phyloP scores from a whole-genome alignment of 2,797 vertebrate genomes.

The Macroramphosus scolopax region DNA sequence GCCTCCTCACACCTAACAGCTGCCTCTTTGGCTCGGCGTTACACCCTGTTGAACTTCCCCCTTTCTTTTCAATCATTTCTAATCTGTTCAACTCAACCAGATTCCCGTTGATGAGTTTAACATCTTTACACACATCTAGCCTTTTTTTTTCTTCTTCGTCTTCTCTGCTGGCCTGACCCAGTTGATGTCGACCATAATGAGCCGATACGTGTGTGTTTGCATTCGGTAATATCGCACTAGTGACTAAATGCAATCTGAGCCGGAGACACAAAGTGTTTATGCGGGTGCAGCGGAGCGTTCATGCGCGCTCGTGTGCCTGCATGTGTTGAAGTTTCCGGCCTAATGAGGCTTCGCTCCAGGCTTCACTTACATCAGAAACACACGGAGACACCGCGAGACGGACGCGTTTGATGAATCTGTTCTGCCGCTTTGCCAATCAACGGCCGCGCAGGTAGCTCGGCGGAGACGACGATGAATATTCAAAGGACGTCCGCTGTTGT shows the following conservation, averaged over 20 bases:
- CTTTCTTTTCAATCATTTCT: no score
- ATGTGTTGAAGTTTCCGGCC: constrained; percentile 18
- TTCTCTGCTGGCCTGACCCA: neutral
- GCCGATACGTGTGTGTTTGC: neutral
- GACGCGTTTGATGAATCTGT: constrained; percentile 42
- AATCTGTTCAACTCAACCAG: neutral
- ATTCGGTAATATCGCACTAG: neutral
- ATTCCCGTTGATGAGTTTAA: neutral
- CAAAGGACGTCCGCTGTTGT: constrained; percentile 6
- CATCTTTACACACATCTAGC: neutral
- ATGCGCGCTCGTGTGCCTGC: constrained; percentile 13
- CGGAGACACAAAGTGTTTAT: constrained; percentile 6
- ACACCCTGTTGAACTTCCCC: neutral
- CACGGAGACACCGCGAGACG: constrained; percentile 11
- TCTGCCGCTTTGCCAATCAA: constrained; percentile 11
- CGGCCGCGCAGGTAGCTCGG: constrained; percentile 26
- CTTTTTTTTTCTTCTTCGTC: neutral
- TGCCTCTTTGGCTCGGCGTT: constrained; percentile 38
- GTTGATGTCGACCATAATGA: constrained; percentile 2
- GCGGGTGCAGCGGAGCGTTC: neutral
- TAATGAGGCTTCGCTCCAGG: constrained; percentile 58
- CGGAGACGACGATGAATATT: constrained; percentile 12
- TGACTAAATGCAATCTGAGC: constrained; percentile 5
- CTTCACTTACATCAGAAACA: constrained; percentile 42
- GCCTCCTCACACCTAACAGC: constrained; percentile 34